These are phyloP conservation scores for Rhabdornis inornatus DNA, from an alignment of 2,113 vertebrate genomes.

Conservation along the genomic window DNA sequence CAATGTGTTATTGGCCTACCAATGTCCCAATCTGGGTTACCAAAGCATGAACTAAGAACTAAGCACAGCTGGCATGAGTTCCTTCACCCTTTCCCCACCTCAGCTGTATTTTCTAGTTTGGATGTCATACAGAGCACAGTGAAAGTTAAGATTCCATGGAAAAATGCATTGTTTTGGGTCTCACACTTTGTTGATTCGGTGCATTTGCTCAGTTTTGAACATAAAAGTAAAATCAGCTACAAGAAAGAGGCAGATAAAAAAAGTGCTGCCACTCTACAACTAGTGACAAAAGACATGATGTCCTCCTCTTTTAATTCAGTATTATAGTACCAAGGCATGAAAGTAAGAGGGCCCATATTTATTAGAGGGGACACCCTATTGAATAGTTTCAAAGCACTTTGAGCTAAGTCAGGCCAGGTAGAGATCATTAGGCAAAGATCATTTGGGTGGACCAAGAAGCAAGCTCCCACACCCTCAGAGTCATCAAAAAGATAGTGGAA, in stretches of 20 bases:
- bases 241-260: neutral
- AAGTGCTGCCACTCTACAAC: neutral
- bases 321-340: neutral
- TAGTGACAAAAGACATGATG: neutral
- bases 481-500: neutral
- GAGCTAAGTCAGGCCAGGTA: neutral
- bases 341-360: neutral
- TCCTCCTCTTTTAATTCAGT: neutral
- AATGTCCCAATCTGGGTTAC: conserved; percentile 1
- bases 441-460: neutral
- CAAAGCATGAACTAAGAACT: neutral
- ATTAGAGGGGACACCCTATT: neutral
- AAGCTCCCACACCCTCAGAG: neutral
- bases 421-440: neutral
- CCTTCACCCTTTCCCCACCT: neutral
- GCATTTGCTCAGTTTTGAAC: neutral
- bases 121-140: neutral
- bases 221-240: neutral
- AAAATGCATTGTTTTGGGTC: conserved; percentile 12
- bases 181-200: neutral
- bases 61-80: neutral
- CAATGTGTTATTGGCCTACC: neutral
- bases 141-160: conserved; percentile 40
- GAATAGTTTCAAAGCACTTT: neutral
- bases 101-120: conserved; percentile 22